phyloP scores from a whole-genome alignment of 2,113 vertebrate genomes.

The Calidris pugnax region DNA sequence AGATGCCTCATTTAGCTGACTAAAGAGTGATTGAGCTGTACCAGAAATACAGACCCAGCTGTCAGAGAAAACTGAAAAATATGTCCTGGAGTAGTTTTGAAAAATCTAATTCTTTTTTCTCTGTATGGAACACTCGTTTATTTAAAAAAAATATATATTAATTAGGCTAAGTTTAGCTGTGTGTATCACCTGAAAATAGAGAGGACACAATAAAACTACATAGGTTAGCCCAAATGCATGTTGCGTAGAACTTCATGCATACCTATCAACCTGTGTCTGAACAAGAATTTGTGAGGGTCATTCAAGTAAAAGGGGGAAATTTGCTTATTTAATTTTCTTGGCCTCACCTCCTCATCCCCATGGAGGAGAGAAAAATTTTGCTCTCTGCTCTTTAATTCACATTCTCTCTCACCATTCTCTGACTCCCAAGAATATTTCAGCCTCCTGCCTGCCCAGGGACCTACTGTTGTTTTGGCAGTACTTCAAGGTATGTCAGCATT shows the following conservation, averaged over 20 bases:
- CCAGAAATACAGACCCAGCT: slow-evolving; percentile 45
- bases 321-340: background rate
- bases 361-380: background rate
- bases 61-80: slow-evolving; percentile 41
- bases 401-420: background rate
- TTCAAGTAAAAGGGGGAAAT: background rate
- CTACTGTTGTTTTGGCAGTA: background rate
- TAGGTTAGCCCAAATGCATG: too few relatives aligned
- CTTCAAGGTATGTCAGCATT: background rate
- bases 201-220: background rate
- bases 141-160: background rate
- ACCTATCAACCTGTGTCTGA: background rate
- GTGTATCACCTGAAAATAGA: slow-evolving; percentile 8
- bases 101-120: background rate
- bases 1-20: slow-evolving; percentile 47
- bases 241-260: background rate
- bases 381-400: background rate
- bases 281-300: background rate
- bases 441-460: background rate
- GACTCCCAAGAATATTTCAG: background rate
- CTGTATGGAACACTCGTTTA: background rate
- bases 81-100: slow-evolving; percentile 1
- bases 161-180: background rate
- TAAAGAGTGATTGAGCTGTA: slow-evolving; percentile 43
- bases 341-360: background rate